Base-by-base conservation (phyloP, 1,140 invertebrate genomes). In the Euschistus heros region DNA sequence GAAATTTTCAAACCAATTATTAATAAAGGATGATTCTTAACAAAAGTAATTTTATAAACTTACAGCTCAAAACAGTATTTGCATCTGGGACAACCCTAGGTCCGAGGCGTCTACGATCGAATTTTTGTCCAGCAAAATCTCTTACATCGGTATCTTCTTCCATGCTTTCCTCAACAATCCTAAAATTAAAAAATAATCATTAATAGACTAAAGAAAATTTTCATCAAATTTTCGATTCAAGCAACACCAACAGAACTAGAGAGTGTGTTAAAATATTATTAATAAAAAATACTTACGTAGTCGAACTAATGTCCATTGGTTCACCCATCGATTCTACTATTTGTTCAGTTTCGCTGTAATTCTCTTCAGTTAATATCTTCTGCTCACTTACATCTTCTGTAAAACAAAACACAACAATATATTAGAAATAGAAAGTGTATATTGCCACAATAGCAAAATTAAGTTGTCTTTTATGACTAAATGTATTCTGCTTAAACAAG, bases 101-200 rank as follows among this genome's bases (percentile, higher is more conserved):
- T 15, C 64, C 64, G 1, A 65, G 55, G 13, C 64, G 54, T 27
- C 50, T 46, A 7, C 54, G 64, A 46, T 65, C 64, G 30, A 65
- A 65, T 13, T 20, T 27, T 24, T 50, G 64, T 47, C n/a, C 52
- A 6, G 52, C 6, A 24, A 8, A 24, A 8, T 54, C 52, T 24
- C 10, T n/a, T 18, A 22, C 3, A 20, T 18, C 22, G 13, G 13
- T n/a, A n/a, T n/a, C 22, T 54, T 20, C 52, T 54, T 54, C 52
- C 13, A 54, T 4, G 52, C 46, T 17, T 4, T 17, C 18, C 13
- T 15, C 46, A 17, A 47, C 15, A 47, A 17, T 13, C 2, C 46
- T 30, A 47, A 47, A 47, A 47, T 5, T 4, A 47, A 2, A 47
- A 47, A 47, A 47, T 5, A 4, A 3, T 5, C 14, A 47, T 47